A percentile compares a stretch with the other conserved stretches of the same genome.
These are phyloP conservation scores for Yoshiicerus persimilis DNA, from an alignment of 1,140 invertebrate genomes.

Conservation along the genomic window DNA sequence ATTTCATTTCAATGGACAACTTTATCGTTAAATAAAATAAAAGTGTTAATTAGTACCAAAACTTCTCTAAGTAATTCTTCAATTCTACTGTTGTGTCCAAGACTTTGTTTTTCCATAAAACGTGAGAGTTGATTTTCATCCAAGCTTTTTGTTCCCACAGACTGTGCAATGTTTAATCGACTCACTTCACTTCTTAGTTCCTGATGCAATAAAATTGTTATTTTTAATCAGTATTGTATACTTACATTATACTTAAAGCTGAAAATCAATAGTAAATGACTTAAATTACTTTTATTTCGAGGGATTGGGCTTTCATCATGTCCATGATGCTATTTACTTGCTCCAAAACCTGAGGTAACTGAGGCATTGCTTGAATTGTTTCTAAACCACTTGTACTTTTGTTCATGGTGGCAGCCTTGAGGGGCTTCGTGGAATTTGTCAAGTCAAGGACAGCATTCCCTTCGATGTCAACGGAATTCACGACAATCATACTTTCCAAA, in stretches of 20 bases:
- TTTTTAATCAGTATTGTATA: too few relatives aligned
- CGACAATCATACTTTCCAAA: conserved; percentile 1
- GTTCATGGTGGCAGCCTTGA: background rate
- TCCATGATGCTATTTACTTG: conserved; percentile 43
- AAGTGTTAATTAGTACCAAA: background rate
- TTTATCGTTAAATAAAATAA: background rate
- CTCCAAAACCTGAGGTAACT: conserved; percentile 37
- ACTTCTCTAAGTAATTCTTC: background rate
- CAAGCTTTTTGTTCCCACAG: background rate
- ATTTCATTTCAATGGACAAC: background rate
- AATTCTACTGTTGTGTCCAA: background rate
- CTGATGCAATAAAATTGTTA: conserved; percentile 25
- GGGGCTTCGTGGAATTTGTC: background rate
- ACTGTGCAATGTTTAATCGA: conserved; percentile 24
- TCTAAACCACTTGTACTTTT: background rate
- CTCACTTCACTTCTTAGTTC: conserved; percentile 43
- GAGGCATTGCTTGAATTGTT: background rate
- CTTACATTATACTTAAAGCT: too few relatives aligned
- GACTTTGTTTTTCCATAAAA: background rate
- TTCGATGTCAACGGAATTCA: background rate
- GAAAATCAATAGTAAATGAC: too few relatives aligned
- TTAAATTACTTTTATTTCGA: conserved; percentile 42
- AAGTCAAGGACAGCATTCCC: conserved; percentile 26
- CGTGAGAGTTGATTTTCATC: background rate
- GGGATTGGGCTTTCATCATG: conserved; percentile 44